Conservation (phyloP, 2,888 invertebrate genomes). For the Syrphus vitripennis region DNA sequence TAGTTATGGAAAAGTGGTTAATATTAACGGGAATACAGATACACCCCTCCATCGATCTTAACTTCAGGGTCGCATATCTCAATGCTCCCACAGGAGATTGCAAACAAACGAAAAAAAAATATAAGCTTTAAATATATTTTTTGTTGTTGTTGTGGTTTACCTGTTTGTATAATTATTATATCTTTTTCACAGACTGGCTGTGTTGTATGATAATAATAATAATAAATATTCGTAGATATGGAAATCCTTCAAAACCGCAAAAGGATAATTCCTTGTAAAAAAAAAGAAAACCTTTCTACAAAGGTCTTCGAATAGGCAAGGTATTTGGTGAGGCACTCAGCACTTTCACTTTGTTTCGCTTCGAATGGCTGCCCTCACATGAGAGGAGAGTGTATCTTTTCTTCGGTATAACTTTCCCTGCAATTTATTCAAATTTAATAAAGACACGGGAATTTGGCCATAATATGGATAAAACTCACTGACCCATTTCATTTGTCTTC, state of each 20-base stretch:
- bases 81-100: conserved; percentile 38
- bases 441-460: conserved; percentile 73
- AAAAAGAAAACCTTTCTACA: conserved; percentile 23
- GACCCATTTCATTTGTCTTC: conserved; percentile 69
- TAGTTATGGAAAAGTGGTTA: conserved; percentile 41
- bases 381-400: conserved; percentile 40
- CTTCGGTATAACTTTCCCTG: conserved; percentile 62
- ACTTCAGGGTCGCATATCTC: conserved; percentile 41
- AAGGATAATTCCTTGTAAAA: conserved; percentile 40
- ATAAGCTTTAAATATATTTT: conserved; percentile 10
- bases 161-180: background rate
- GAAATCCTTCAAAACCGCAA: conserved; percentile 58
- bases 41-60: background rate
- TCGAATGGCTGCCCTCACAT: conserved; percentile 49
- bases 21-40: conserved; percentile 7
- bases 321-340: conserved; percentile 39
- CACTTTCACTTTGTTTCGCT: conserved; percentile 49
- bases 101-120: background rate
- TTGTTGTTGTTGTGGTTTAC: background rate
- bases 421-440: conserved; percentile 74
- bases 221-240: conserved; percentile 27
- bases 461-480: conserved; percentile 73
- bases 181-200: background rate
- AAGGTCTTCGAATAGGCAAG: background rate
- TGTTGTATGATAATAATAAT: conserved; percentile 11